Conservation (phyloP, 2,797 vertebrate species). For the Urosaurus nigricauda region DNA sequence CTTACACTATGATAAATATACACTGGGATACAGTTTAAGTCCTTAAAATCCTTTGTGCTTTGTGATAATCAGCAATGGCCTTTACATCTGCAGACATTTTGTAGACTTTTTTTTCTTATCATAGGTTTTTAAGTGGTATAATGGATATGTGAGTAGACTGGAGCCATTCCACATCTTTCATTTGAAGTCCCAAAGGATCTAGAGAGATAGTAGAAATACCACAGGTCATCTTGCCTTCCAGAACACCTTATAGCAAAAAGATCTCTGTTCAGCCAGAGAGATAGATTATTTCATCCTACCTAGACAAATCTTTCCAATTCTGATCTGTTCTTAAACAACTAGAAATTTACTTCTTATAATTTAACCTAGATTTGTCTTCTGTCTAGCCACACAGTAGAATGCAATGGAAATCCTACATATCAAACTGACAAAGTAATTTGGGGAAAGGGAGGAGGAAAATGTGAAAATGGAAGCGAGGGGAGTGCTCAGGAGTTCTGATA, state of each 20-base stretch:
- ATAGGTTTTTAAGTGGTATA: background rate
- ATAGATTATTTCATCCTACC: no score
- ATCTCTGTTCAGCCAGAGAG: background rate
- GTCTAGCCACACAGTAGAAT: background rate
- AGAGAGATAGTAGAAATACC: constrained; percentile 26
- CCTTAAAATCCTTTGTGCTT: background rate
- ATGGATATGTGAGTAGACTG: background rate
- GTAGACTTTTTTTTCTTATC: background rate
- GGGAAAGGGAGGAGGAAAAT: background rate
- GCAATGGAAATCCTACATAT: background rate
- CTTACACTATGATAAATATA: constrained; percentile 2
- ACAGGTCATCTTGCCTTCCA: constrained; percentile 10
- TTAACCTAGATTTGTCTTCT: constrained; percentile 18
- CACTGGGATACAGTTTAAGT: background rate
- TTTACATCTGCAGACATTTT: background rate
- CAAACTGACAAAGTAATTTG: background rate
- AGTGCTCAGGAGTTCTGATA: background rate
- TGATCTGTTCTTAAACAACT: constrained; percentile 10
- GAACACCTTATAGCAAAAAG: constrained; percentile 26
- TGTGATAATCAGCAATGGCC: background rate
- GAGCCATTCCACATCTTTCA: background rate
- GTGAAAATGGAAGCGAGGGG: background rate
- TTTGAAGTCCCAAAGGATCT: background rate
- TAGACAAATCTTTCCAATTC: background rate
- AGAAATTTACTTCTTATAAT: background rate